Conservation (phyloP, 2,113 vertebrate species). For the Cervus canadensis region DNA sequence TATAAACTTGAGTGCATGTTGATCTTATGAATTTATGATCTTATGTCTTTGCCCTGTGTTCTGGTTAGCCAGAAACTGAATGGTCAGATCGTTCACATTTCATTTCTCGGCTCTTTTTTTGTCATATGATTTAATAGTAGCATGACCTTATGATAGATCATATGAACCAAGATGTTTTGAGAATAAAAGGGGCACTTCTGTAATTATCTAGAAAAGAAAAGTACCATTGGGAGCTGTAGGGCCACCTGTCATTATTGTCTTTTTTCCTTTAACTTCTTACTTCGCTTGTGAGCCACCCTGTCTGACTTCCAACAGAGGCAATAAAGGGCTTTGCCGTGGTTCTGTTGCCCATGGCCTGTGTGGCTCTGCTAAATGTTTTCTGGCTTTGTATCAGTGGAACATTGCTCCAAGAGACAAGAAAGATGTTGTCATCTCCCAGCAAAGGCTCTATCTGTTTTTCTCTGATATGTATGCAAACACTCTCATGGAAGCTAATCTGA, state of each 20-base stretch:
- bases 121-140: background rate
- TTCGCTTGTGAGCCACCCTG: background rate
- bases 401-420: conserved; percentile 11
- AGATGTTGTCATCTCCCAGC: background rate
- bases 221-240: background rate
- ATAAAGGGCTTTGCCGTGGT: background rate
- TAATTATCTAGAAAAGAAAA: background rate
- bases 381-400: background rate
- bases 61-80: background rate
- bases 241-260: background rate
- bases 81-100: background rate
- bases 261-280: background rate
- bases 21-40: background rate
- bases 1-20: background rate
- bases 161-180: background rate
- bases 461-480: background rate
- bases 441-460: background rate
- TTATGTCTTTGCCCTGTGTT: background rate
- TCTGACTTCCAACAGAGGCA: background rate
- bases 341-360: background rate
- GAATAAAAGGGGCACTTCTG: background rate
- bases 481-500: background rate
- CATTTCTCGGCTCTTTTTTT: background rate
- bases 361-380: background rate
- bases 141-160: background rate